Percentiles rank a stretch among this genome's conserved stretches.
phyloP scores from a whole-genome alignment of 2,888 invertebrate species.

The Ischnura elegans region DNA sequence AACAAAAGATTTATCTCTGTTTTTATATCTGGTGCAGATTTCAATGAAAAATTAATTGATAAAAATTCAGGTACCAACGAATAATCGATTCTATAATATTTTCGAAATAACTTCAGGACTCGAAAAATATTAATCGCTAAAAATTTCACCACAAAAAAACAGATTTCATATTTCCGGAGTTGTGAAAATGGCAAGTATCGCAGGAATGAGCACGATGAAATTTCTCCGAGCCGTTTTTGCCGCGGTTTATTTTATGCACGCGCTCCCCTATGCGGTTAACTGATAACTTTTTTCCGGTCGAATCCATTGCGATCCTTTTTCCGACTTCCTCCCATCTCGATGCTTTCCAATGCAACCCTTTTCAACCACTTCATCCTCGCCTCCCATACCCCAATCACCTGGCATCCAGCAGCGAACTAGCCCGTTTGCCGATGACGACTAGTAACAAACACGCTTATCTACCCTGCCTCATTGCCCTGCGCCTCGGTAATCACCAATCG shows the following conservation, averaged over 20 bases:
- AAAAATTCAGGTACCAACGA: no score
- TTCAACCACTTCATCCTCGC: not conserved
- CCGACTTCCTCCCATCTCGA: not conserved
- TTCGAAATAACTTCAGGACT: no score
- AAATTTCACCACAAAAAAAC: no score
- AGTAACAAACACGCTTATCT: constrained; percentile 1
- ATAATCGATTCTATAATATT: no score
- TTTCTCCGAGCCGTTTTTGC: not conserved
- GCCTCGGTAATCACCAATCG: constrained; percentile 43
- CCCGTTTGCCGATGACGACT: not conserved
- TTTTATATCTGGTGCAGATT: no score
- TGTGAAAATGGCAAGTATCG: no score
- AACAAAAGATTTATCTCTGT: no score
- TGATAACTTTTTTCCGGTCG: not conserved
- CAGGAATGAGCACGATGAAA: not conserved
- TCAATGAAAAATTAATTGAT: no score
- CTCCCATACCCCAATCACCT: not conserved
- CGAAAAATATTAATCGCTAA: no score
- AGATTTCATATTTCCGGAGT: no score
- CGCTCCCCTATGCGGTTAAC: not conserved
- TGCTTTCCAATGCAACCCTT: no score
- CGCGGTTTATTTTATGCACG: not conserved
- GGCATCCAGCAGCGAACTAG: not conserved
- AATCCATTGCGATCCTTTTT: not conserved
- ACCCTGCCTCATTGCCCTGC: not conserved